A percentile compares a stretch with the other conserved stretches of the same genome.
These are phyloP conservation scores for Cydia splendana DNA, from an alignment of 1,140 invertebrate species.

Conservation along the genomic window DNA sequence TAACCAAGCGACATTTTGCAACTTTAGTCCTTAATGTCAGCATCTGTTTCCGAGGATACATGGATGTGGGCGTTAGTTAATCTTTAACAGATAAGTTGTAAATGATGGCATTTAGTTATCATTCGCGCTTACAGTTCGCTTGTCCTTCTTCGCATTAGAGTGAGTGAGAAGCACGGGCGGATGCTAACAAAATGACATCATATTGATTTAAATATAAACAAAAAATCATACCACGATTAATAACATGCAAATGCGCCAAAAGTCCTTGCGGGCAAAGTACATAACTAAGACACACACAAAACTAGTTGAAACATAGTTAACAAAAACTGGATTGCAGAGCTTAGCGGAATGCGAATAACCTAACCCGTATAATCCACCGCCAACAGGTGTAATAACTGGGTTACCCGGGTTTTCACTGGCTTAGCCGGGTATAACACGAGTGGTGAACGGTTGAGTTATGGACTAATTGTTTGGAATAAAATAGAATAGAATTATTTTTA, in stretches of 20 bases:
- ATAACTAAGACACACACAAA: neutral
- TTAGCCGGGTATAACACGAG: neutral
- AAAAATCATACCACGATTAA: no score
- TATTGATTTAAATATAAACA: no score
- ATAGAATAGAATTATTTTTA: neutral
- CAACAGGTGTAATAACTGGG: constrained; percentile 17
- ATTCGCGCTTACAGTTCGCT: no score
- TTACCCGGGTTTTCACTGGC: neutral
- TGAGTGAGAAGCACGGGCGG: no score
- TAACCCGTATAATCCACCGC: constrained; percentile 7
- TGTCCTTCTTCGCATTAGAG: no score
- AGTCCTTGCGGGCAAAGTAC: neutral
- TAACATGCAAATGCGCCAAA: neutral
- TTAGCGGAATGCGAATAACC: neutral
- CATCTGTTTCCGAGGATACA: no score
- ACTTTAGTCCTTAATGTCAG: no score
- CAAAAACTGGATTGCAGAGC: neutral
- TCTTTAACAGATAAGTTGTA: no score
- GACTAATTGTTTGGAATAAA: neutral
- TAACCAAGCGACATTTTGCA: no score
- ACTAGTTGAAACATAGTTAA: neutral
- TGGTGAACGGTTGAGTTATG: neutral
- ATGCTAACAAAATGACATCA: no score
- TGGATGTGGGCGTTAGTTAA: no score
- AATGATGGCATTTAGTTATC: no score